Conservation (phyloP, 2,113 vertebrate genomes). For the Columba janthina region DNA sequence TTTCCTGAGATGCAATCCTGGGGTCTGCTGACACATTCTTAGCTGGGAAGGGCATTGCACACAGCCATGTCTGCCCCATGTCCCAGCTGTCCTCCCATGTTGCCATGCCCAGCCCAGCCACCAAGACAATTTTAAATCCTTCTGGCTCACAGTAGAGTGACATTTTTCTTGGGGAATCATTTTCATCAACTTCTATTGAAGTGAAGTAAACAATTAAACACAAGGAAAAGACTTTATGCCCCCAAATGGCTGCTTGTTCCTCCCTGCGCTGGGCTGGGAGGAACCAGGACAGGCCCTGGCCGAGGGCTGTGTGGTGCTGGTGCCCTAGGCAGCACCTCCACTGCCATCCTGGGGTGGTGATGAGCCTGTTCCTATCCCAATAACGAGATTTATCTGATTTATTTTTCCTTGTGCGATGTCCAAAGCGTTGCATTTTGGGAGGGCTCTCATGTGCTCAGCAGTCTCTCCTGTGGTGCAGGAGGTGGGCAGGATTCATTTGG, state of each 20-base stretch:
- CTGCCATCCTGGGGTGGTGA: neutral
- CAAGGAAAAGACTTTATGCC: neutral
- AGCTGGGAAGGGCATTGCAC: neutral
- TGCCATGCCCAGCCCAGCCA: neutral
- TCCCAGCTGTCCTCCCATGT: rapidly evolving
- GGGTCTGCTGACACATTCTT: neutral
- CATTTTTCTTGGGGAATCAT: neutral
- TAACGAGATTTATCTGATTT: neutral
- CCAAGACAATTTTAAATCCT: neutral
- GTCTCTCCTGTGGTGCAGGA: neutral
- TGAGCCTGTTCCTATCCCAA: neutral
- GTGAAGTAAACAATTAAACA: neutral
- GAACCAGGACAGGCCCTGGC: neutral
- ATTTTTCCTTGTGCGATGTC: rapidly evolving
- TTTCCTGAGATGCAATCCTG: neutral
- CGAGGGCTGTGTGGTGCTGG: rapidly evolving
- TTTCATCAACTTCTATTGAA: neutral
- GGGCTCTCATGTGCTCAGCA: rapidly evolving
- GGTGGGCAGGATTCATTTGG: neutral
- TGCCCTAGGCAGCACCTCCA: neutral
- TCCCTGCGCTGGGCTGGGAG: neutral
- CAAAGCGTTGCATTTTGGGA: neutral
- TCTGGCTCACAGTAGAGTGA: neutral
- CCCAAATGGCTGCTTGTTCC: neutral
- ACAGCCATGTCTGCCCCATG: neutral